phyloP scores from a whole-genome alignment of 2,888 invertebrate genomes.

The Volucella bombylans region DNA sequence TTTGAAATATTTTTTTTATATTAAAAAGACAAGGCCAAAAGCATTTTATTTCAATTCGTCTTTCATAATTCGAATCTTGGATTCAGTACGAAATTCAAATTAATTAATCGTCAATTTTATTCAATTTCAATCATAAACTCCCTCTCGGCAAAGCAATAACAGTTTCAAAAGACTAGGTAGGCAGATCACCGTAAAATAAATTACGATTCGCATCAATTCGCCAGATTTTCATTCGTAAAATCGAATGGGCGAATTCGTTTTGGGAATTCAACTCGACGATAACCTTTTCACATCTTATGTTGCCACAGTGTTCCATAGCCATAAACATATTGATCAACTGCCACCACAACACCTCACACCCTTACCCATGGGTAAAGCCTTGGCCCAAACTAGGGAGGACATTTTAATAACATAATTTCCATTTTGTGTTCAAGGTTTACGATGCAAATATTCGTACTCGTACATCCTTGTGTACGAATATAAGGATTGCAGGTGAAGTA shows the following conservation, averaged over 20 bases:
- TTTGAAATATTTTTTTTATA: too few species aligned
- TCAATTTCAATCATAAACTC: conserved; percentile 2
- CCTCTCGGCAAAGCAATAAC: neutral
- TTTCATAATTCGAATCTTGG: neutral
- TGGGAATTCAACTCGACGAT: neutral
- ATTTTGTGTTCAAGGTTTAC: conserved; percentile 55
- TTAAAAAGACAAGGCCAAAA: too few species aligned
- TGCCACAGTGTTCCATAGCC: neutral
- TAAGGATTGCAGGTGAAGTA: conserved; percentile 42
- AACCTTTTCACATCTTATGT: conserved; percentile 2
- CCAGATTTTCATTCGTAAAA: conserved; percentile 5
- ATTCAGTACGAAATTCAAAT: neutral
- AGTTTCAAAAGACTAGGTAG: too few species aligned
- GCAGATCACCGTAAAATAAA: too few species aligned
- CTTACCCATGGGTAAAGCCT: neutral
- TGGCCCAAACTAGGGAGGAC: conserved; percentile 25
- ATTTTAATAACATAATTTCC: conserved; percentile 60
- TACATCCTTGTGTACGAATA: neutral
- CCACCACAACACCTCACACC: neutral
- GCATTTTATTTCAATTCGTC: neutral
- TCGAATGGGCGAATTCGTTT: conserved; percentile 10
- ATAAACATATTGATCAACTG: conserved; percentile 30
- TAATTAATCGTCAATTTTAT: conserved; percentile 21
- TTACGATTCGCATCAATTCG: conserved; percentile 1
- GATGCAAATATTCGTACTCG: conserved; percentile 23